Conservation (phyloP, 2,888 invertebrate species). For the Antheraea assamensis region DNA sequence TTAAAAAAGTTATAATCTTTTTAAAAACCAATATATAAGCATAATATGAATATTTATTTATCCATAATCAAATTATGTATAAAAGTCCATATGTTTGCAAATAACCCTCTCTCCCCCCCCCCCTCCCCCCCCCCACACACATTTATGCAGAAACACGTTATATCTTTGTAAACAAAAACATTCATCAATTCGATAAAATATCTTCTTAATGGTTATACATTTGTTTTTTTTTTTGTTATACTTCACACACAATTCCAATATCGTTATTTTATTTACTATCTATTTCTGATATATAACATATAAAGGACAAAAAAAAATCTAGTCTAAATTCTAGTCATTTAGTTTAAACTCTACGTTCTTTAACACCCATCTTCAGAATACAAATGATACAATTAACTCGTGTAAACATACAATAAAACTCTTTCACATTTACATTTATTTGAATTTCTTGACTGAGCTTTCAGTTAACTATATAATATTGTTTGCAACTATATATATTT, state of each 20-base stretch:
- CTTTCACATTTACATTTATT: too few species aligned
- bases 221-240: neutral
- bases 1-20: too few species aligned
- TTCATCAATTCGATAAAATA: neutral
- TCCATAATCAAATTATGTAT: neutral
- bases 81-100: neutral
- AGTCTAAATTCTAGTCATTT: neutral
- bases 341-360: neutral
- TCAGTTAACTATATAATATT: too few species aligned
- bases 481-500: too few species aligned
- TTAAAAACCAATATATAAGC: neutral
- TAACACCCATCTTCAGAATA: neutral
- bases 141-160: neutral
- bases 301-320: neutral
- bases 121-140: too few species aligned
- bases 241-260: neutral
- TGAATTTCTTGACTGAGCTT: too few species aligned
- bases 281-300: neutral
- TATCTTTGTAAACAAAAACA: neutral
- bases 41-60: neutral
- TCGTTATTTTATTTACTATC: neutral
- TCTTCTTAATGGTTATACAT: neutral
- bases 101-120: too few species aligned
- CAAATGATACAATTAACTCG: slow-evolving; percentile 3
- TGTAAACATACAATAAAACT: neutral